Percentiles rank a stretch among this genome's conserved stretches.
Conservation (phyloP, 2,797 vertebrate genomes). For the Polyboroides typus region DNA sequence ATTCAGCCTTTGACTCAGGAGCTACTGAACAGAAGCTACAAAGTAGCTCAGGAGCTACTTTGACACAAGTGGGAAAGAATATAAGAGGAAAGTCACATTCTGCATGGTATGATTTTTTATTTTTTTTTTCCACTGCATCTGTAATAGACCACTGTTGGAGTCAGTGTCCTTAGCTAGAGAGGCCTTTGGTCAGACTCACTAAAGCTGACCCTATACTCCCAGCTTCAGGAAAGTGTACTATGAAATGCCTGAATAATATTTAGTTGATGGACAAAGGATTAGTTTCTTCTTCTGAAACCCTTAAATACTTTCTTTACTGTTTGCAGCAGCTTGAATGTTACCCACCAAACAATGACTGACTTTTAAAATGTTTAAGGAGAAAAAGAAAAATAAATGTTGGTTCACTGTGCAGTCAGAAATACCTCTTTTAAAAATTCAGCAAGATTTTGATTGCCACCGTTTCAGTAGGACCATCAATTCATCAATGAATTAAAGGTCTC, state of each 20-base stretch:
- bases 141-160: background rate
- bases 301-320: background rate
- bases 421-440: background rate
- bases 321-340: background rate
- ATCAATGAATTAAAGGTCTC: background rate
- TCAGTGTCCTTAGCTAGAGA: background rate
- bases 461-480: background rate
- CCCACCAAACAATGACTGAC: background rate
- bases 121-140: background rate
- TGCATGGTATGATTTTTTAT: background rate
- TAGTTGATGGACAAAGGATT: background rate
- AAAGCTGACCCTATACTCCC: background rate
- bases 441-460: background rate
- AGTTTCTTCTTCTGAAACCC: background rate
- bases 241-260: background rate
- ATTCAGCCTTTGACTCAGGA: background rate
- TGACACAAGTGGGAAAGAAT: background rate
- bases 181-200: background rate
- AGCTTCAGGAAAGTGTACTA: background rate
- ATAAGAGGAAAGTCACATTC: background rate
- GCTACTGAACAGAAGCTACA: background rate
- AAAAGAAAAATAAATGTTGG: background rate
- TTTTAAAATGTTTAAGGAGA: background rate
- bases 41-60: background rate
- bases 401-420: background rate